Conservation (phyloP, 2,113 vertebrate genomes). For the Oryzias curvinotus region DNA sequence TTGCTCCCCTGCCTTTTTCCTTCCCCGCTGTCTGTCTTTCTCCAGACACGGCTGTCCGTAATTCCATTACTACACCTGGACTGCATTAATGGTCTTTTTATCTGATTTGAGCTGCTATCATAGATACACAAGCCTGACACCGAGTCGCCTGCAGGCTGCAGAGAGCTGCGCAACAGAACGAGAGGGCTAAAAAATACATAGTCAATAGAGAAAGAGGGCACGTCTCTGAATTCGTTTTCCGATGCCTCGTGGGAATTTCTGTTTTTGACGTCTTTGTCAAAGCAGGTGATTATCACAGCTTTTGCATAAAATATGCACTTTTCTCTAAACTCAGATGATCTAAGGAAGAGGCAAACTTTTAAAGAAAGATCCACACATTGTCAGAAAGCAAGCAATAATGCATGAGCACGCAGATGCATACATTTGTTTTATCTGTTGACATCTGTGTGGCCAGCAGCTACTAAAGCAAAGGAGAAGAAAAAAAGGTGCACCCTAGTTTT, state of each 20-base stretch:
- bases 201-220: constrained; percentile 34
- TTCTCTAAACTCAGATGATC: constrained; percentile 50
- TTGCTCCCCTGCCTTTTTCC: constrained; percentile 35
- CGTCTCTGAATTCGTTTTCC: constrained; percentile 35
- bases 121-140: constrained; percentile 48
- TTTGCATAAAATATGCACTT: constrained; percentile 52
- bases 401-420: constrained; percentile 31
- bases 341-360: constrained; percentile 27
- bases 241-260: constrained; percentile 38
- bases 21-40: constrained; percentile 44
- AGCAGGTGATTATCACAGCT: constrained; percentile 60
- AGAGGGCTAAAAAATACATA: constrained; percentile 56
- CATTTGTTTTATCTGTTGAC: constrained; percentile 34
- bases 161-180: constrained; percentile 29
- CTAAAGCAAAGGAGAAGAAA: constrained; percentile 1
- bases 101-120: constrained; percentile 57
- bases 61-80: constrained; percentile 73
- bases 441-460: constrained; percentile 41
- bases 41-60: constrained; percentile 61
- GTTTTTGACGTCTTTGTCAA: background rate
- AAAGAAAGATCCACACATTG: too few relatives aligned
- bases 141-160: constrained; percentile 53
- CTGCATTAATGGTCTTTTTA: constrained; percentile 68
- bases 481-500: constrained; percentile 10
- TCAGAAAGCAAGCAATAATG: constrained; percentile 12